Base-by-base conservation (phyloP, 2,113 vertebrate species). In the Leptodactylus fuscus region DNA sequence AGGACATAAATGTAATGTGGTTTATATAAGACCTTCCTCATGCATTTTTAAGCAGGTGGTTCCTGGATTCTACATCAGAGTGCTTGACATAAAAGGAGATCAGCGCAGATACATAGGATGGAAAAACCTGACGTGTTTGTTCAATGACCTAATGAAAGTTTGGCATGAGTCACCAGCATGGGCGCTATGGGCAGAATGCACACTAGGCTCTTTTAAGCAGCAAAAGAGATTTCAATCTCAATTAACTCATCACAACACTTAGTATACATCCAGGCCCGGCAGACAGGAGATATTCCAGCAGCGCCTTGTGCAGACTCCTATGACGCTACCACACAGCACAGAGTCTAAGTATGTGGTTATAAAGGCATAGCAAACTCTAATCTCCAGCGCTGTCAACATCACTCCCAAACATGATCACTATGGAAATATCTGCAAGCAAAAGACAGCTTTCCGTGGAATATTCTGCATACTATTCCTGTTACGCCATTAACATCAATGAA, bases 291-390 rank as follows among this genome's bases (percentile, higher is more conserved):
- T 51, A 24, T 53, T 46, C 46, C 53, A 15, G 86, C 76, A 27
- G 62, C 62, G 27, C 32, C 12, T 71, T 87, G 81, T 75, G 46
- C 2, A 76, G 85, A 73, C 77, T 11, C 1, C 46, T 51, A 87
- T 87, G 82, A 41, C 22, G 51, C 49, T 65, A 34, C 71, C 69
- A 22, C 78, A 80, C 81, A 70, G n/a, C n/a, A n/a, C n/a, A n/a
- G n/a, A n/a, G n/a, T n/a, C n/a, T n/a, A n/a, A n/a, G 86, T 24
- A 60, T 78, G 12, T 27, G 90, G 73, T 58, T 86, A 36, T 67
- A 69, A 89, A 71, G 11, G 82, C 27, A 65, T 1, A 69, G 0
- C 62, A 87, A 86, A 38, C 32, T 15, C 0, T 13, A 76, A 76
- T 81, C 84, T 87, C 83, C 16, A 22, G 0, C 53, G 82, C 76